Conservation (phyloP, 2,113 vertebrate species). For the Myiopsitta monachus region DNA sequence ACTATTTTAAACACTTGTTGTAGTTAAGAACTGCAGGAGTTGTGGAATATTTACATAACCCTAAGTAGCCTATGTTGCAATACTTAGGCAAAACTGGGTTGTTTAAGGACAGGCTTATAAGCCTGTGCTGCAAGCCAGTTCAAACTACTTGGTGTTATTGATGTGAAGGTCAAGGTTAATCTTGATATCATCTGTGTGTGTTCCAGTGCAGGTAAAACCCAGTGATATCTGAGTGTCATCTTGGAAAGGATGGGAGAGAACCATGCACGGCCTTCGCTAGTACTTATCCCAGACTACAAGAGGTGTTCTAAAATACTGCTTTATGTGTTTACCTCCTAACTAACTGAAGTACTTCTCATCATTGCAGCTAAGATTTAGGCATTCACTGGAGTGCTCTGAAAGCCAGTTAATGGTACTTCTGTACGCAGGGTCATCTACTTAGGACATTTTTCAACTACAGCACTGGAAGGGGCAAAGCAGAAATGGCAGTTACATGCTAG, state of each 20-base stretch:
- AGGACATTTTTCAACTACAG: slow-evolving; percentile 10
- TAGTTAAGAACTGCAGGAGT: background rate
- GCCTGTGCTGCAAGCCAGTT: background rate
- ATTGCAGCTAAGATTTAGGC: background rate
- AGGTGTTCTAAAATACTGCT: background rate
- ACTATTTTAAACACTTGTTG: background rate
- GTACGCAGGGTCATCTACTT: background rate
- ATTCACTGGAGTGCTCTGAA: background rate
- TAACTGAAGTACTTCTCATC: background rate
- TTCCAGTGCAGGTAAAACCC: background rate
- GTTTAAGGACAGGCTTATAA: background rate
- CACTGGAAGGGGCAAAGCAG: background rate
- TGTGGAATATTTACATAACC: background rate
- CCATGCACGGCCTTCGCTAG: background rate
- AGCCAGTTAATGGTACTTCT: slow-evolving; percentile 6
- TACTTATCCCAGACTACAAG: background rate
- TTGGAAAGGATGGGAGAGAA: background rate
- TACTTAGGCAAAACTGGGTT: slow-evolving; percentile 8
- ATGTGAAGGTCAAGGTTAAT: background rate
- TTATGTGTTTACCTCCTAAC: background rate
- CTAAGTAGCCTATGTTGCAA: background rate
- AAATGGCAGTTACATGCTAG: background rate
- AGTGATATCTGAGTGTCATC: background rate
- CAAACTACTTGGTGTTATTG: background rate
- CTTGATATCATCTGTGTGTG: background rate